phyloP scores from a whole-genome alignment of 2,888 invertebrate genomes.

The Cosmopolites sordidus region DNA sequence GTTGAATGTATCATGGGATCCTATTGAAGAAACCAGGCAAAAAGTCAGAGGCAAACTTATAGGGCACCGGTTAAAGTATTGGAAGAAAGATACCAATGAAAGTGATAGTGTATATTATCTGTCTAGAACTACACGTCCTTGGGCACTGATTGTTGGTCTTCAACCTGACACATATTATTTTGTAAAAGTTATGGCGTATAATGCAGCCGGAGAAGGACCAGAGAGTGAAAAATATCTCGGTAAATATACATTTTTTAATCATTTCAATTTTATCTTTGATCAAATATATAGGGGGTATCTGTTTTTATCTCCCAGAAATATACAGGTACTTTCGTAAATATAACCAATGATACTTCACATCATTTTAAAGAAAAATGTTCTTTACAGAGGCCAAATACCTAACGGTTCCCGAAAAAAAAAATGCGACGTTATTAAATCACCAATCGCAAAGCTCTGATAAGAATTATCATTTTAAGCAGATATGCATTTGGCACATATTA shows the following conservation, averaged over 20 bases:
- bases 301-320: no score
- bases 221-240: conserved; percentile 85
- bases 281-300: not conserved
- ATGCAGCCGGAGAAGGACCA: conserved; percentile 92
- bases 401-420: no score
- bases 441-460: no score
- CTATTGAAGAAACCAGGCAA: conserved; percentile 79
- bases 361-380: no score
- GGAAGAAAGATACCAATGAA: conserved; percentile 72
- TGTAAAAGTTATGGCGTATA: conserved; percentile 92
- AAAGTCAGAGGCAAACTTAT: conserved; percentile 83
- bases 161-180: conserved; percentile 89
- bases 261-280: not conserved
- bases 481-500: no score
- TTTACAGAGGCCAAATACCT: no score
- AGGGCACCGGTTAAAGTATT: conserved; percentile 70
- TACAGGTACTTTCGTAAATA: no score
- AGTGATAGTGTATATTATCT: conserved; percentile 79
- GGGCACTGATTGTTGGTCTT: conserved; percentile 89
- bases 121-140: conserved; percentile 75
- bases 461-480: no score
- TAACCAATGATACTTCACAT: no score
- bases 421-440: no score
- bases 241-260: conserved; percentile 35
- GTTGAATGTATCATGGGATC: conserved; percentile 85